Percentiles rank a stretch among this genome's conserved stretches.
These are phyloP conservation scores for Smutsia gigantea DNA, from an alignment of 2,797 vertebrate species.

Conservation along the genomic window DNA sequence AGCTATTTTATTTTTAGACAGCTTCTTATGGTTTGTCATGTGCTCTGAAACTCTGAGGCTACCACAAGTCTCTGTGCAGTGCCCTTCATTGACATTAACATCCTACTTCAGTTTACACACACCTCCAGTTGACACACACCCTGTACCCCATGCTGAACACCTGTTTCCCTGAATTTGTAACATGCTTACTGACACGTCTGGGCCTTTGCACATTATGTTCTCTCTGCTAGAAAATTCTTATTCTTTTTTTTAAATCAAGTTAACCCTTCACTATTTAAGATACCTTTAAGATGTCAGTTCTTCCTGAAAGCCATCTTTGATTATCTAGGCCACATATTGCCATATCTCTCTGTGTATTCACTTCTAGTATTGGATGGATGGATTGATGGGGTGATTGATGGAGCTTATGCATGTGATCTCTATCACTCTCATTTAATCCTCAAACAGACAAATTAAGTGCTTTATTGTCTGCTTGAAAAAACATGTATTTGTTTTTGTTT, in stretches of 20 bases:
- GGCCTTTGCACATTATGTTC: background rate
- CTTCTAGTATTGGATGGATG: background rate
- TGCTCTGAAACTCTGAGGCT: background rate
- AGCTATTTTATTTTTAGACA: background rate
- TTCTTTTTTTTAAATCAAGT: background rate
- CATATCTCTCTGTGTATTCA: background rate
- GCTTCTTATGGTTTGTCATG: background rate
- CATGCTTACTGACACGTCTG: background rate
- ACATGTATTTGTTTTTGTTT: constrained; percentile 10
- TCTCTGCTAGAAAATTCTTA: background rate
- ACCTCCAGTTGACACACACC: background rate
- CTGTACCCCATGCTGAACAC: background rate
- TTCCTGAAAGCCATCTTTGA: background rate
- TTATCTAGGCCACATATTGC: background rate
- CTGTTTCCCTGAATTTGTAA: background rate
- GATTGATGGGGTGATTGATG: background rate
- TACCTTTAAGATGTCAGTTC: background rate
- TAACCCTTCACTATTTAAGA: background rate
- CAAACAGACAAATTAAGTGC: constrained; percentile 25
- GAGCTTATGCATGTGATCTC: background rate
- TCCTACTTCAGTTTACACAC: background rate
- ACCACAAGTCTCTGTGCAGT: background rate
- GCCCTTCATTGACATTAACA: background rate
- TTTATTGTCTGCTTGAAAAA: constrained; percentile 2
- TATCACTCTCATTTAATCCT: background rate